phyloP scores from a whole-genome alignment of 2,113 vertebrate species.

The Blennius ocellaris region DNA sequence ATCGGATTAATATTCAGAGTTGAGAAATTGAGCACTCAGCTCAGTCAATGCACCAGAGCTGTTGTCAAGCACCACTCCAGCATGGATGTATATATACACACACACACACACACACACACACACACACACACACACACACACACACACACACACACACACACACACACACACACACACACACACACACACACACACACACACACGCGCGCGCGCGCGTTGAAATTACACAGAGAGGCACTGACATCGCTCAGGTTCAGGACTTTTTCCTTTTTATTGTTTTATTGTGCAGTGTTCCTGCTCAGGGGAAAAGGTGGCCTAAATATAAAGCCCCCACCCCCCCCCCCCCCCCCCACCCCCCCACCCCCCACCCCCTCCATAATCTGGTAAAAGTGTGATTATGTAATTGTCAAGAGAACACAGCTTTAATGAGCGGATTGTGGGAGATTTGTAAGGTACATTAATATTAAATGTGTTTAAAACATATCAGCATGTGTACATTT shows the following conservation, averaged over 20 bases:
- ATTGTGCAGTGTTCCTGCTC: conserved; percentile 31
- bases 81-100: conserved; percentile 41
- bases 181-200: no score
- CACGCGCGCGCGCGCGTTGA: no score
- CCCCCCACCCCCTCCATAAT: no score
- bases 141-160: no score
- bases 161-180: no score
- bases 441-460: conserved; percentile 1
- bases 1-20: conserved; percentile 45
- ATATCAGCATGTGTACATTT: background rate
- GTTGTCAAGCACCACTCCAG: conserved; percentile 44
- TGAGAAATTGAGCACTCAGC: conserved; percentile 28
- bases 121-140: no score
- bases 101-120: no score
- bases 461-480: background rate
- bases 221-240: conserved; percentile 45
- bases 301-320: conserved; percentile 47
- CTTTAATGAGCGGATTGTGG: background rate
- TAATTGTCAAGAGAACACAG: conserved; percentile 13
- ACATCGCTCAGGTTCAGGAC: conserved; percentile 26
- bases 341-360: no score
- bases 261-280: conserved; percentile 3
- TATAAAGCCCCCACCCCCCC: background rate
- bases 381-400: conserved; percentile 13
- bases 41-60: conserved; percentile 30